Percentiles rank a stretch among this genome's conserved stretches.
These are phyloP conservation scores for Thaumetopoea pityocampa DNA, from an alignment of 1,140 invertebrate genomes.

Conservation along the genomic window DNA sequence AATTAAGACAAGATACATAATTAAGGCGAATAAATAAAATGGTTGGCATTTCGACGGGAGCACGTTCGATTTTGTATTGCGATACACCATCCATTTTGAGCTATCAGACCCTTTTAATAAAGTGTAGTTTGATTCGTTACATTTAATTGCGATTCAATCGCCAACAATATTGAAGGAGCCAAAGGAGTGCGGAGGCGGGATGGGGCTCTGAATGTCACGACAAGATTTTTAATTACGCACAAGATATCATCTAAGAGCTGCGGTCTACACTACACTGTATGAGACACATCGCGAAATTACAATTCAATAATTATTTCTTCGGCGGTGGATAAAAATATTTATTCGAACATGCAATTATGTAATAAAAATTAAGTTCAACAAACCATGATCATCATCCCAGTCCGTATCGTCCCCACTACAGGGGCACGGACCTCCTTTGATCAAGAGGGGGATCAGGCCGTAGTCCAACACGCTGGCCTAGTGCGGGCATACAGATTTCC, in stretches of 20 bases:
- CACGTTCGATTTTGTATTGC: constrained; percentile 64
- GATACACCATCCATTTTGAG: constrained; percentile 64
- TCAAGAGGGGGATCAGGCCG: too few species aligned
- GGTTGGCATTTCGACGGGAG: constrained; percentile 74
- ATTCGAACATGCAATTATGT: too few species aligned
- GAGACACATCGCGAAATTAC: constrained; percentile 65
- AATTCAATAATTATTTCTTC: constrained; percentile 66
- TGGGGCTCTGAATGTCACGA: constrained; percentile 71
- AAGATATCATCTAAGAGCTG: constrained; percentile 72
- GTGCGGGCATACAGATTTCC: too few species aligned
- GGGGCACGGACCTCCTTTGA: too few species aligned
- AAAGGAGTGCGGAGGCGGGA: constrained; percentile 67
- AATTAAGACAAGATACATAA: constrained; percentile 76
- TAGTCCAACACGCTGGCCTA: too few species aligned
- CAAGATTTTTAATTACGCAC: constrained; percentile 74
- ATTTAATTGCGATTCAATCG: constrained; percentile 74
- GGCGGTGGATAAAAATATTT: constrained; percentile 28
- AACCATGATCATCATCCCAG: too few species aligned
- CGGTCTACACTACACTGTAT: constrained; percentile 53
- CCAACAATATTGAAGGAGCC: constrained; percentile 69
- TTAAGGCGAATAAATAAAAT: constrained; percentile 76
- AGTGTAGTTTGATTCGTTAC: constrained; percentile 72
- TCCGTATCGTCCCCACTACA: too few species aligned
- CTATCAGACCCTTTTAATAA: constrained; percentile 69
- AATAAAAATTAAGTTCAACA: too few species aligned